Base-by-base conservation (phyloP, 2,888 invertebrate genomes). In the Acanthosepion pharaonis region DNA sequence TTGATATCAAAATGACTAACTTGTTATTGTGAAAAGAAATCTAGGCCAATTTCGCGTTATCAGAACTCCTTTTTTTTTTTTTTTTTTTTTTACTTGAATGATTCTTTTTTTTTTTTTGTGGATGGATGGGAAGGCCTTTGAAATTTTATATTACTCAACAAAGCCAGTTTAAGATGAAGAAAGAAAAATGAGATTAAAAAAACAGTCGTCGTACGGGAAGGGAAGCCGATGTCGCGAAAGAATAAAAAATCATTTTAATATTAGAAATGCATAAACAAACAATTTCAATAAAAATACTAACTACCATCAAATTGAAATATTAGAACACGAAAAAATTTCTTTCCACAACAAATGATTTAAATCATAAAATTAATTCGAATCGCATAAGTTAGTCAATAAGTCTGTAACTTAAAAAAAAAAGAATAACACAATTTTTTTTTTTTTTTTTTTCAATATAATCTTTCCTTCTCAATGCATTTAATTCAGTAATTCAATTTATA, bases 61-160 rank as follows among this genome's bases (percentile, higher is more conserved):
- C 5, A 78, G 78, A 78, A 78, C 8, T n/a, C 11, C 11, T n/a
- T 11, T 15, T 15, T n/a, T 78, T 18, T n/a, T n/a, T n/a, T n/a
- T 11, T 15, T 15, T n/a, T 78, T 18, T n/a, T 15, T 33, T 78
- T 15, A 18, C 3, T 2, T n/a, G n/a, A 5, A n/a, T 78, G 6
- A 6, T 5, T 78, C n/a, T 28, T 78, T 78, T n/a, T 11, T 15
- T n/a, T 78, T 78, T 78, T n/a, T 78, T 78, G 78, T 78, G 11
- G 18, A 5, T 20, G 78, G 78, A 5, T 9, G n/a, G 78, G n/a
- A 23, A 15, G 9, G 1, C 33, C 78, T n/a, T 78, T 78, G n/a
- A n/a, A 78, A 33, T 78, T 78, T 78, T n/a, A 78, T 78, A 78
- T 78, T 78, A 78, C 78, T 78, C 78, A 78, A 78, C 78, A 78